Evolutionary conservation across 2,113 vertebrate species (phyloP).

Genomic region (Cynocephalus volans): DNA sequence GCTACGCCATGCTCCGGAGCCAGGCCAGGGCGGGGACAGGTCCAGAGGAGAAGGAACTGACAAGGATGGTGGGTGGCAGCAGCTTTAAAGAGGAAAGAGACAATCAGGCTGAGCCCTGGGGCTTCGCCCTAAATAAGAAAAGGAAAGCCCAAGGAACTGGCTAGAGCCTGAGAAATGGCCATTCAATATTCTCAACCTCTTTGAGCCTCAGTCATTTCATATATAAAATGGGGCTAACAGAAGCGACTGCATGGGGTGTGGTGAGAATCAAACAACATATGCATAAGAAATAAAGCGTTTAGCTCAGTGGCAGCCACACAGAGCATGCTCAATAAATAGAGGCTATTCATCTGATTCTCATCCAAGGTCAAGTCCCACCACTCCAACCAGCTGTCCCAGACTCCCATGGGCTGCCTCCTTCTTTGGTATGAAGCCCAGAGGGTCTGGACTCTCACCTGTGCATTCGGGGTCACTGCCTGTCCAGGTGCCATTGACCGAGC

Average conservation of each 20-base stretch:
- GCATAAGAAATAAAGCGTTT: background rate
- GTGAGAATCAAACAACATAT: background rate
- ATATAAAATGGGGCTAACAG: background rate
- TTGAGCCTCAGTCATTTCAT: background rate
- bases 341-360: fast-evolving
- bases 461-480: constrained; percentile 96
- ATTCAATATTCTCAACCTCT: background rate
- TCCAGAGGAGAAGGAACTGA: background rate
- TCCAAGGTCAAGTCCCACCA: background rate
- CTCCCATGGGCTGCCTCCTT: background rate
- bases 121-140: background rate
- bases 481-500: constrained; percentile 98
- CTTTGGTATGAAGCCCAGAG: background rate
- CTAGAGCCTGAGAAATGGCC: background rate
- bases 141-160: background rate
- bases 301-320: background rate
- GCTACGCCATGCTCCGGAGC: background rate
- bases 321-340: background rate
- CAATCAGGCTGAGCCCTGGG: background rate
- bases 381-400: background rate
- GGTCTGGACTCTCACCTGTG: constrained; percentile 89
- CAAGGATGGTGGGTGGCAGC: background rate
- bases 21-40: background rate
- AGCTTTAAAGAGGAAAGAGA: background rate
- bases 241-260: background rate